These are phyloP conservation scores for Pangasius macronema DNA, from an alignment of 2,797 vertebrate species.

Conservation along the genomic window DNA sequence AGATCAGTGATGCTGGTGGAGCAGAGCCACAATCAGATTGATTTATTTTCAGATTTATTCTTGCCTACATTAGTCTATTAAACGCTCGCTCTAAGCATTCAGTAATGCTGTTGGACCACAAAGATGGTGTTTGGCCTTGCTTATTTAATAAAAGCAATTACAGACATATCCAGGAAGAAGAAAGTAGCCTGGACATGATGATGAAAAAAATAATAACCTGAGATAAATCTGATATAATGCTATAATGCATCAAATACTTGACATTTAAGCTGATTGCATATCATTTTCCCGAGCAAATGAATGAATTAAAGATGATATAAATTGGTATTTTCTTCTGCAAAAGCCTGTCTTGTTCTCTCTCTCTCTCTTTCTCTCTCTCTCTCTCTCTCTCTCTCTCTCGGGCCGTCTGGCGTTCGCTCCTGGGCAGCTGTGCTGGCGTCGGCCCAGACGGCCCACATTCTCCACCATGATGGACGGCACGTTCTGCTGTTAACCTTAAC, in stretches of 20 bases:
- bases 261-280: constrained; percentile 43
- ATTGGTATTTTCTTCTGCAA: constrained; percentile 10
- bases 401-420: constrained; percentile 40
- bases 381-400: constrained; percentile 30
- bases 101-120: constrained; percentile 3
- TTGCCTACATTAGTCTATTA: not conserved
- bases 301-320: constrained; percentile 47
- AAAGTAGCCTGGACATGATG: constrained; percentile 24
- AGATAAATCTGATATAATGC: constrained; percentile 27
- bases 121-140: not conserved
- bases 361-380: constrained; percentile 28
- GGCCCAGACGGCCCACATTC: constrained; percentile 58
- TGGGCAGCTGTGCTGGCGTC: constrained; percentile 60
- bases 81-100: not conserved
- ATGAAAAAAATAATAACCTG: constrained; percentile 28
- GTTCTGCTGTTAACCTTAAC: constrained; percentile 64
- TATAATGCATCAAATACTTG: constrained; percentile 18
- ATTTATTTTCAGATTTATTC: not conserved
- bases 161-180: not conserved
- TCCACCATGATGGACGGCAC: constrained; percentile 56
- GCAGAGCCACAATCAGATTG: not conserved
- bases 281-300: constrained; percentile 34
- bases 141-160: constrained; percentile 15
- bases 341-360: not conserved
- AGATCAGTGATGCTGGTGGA: not conserved